A percentile compares a stretch with the other conserved stretches of the same genome.
Conservation (phyloP, 2,888 invertebrate genomes). For the Chrysodeixis includens region DNA sequence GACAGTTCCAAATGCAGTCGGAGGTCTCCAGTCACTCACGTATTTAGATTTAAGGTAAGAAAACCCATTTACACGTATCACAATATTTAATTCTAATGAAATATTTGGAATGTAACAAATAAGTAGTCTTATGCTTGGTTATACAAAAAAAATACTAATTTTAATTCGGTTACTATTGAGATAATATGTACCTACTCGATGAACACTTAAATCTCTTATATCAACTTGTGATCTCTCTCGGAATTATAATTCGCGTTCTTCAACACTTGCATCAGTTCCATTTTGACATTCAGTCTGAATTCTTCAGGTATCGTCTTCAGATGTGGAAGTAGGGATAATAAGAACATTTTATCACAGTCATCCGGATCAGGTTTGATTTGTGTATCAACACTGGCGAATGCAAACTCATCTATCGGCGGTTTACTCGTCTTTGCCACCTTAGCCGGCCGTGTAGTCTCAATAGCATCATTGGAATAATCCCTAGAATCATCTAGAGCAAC, state of each 20-base stretch:
- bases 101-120: slow-evolving; percentile 50
- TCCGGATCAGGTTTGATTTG: slow-evolving; percentile 68
- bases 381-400: slow-evolving; percentile 79
- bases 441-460: slow-evolving; percentile 42
- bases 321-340: slow-evolving; percentile 81
- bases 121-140: slow-evolving; percentile 41
- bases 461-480: slow-evolving; percentile 61
- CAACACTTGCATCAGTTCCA: slow-evolving; percentile 84
- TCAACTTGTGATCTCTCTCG: slow-evolving; percentile 67
- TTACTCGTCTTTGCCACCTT: slow-evolving; percentile 60
- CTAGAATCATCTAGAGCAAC: slow-evolving; percentile 60
- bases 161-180: not conserved
- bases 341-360: slow-evolving; percentile 81
- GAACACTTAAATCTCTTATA: slow-evolving; percentile 40
- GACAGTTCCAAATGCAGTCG: slow-evolving; percentile 95
- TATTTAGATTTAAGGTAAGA: slow-evolving; percentile 96
- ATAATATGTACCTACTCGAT: not conserved
- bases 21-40: slow-evolving; percentile 95
- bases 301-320: slow-evolving; percentile 81
- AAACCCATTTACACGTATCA: slow-evolving; percentile 1
- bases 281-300: slow-evolving; percentile 77
- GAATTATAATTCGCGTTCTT: slow-evolving; percentile 75
- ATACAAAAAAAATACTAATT: slow-evolving; percentile 11
- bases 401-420: slow-evolving; percentile 70
- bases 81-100: slow-evolving; percentile 33